phyloP scores from a whole-genome alignment of 2,888 invertebrate species.

The Erynnis tages region DNA sequence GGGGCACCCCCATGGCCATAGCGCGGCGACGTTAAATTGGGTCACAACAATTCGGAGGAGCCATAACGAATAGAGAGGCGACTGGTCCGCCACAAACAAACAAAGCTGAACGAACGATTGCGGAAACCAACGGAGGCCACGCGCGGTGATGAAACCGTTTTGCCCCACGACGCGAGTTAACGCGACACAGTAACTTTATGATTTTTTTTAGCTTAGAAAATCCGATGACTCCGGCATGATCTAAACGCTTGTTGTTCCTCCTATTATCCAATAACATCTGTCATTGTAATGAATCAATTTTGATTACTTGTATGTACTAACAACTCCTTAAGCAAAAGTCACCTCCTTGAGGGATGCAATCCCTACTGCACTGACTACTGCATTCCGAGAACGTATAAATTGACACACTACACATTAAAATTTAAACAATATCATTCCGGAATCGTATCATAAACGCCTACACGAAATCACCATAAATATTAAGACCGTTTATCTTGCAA shows the following conservation, averaged over 20 bases:
- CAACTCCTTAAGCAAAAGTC: too few relatives aligned
- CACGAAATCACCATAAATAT: constrained; percentile 9
- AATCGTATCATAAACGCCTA: constrained; percentile 11
- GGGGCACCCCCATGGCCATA: constrained; percentile 9
- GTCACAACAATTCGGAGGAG: constrained; percentile 19
- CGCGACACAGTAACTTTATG: constrained; percentile 40
- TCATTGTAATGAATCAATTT: too few relatives aligned
- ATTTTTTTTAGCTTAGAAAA: too few relatives aligned
- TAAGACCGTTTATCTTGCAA: constrained; percentile 15
- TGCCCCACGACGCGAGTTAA: constrained; percentile 45
- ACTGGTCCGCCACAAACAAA: constrained; percentile 39
- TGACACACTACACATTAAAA: neutral
- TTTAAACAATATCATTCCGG: constrained; percentile 10
- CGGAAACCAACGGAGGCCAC: constrained; percentile 66
- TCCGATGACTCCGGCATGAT: too few relatives aligned
- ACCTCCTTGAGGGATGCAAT: too few relatives aligned
- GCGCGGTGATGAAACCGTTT: constrained; percentile 57
- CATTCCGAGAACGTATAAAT: constrained; percentile 1
- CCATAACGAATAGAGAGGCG: constrained; percentile 28
- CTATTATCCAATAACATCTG: too few relatives aligned
- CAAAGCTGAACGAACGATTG: constrained; percentile 70
- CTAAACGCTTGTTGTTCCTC: too few relatives aligned
- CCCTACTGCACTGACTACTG: too few relatives aligned
- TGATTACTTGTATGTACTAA: too few relatives aligned
- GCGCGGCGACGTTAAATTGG: constrained; percentile 17